Base-by-base conservation (phyloP, 2,797 vertebrate species). In the Phoxinus dragarum region DNA sequence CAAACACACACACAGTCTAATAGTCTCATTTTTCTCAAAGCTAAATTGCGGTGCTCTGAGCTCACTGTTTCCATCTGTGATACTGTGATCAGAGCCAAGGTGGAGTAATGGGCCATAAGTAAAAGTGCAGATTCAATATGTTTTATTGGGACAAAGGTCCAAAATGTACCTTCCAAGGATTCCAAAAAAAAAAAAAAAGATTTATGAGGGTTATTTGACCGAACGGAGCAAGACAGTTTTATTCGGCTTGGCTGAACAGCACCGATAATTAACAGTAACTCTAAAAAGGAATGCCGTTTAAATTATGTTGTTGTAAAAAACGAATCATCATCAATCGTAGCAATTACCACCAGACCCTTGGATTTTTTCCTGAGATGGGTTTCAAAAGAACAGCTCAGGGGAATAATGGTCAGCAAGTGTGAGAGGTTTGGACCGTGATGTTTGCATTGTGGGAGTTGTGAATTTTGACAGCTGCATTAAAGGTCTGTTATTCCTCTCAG, bases 401-500 rank as follows among this genome's bases (percentile, higher is more conserved):
- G 44, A 76, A 76, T 75, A 54, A 14, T 38, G 34, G 59, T 52
- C 42, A 40, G 56, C 23, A 67, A 75, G 64, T 40, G 61, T 52
- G 14, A 75, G 81, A 74, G 31, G 23, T 75, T 83, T 75, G 16
- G 9, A 27, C 27, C 0, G 16, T 67, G 44, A 68, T 84, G 72
- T 76, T 52, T 84, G 61, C 27, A 40, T 68, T 84, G 23, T 68
- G 72, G 72, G 72, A 84, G 72, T 84, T 76, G 82, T 76, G 44
- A 84, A 76, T 84, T 84, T 84, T 84, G 72, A 84, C 82, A 76
- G 81, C 81, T 83, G 81, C 34, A n/a, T 52, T 75, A 27, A 75
- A 83, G 31, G 42, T 66, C 59, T 75, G 81, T 40, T 66, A 74
- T 59, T 23, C 23, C n/a, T 76, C 61, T 67, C 6, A 38, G 59